Evolutionary conservation across 2,888 invertebrate genomes (phyloP).

Genomic region (Eristalinus aeneus): DNA sequence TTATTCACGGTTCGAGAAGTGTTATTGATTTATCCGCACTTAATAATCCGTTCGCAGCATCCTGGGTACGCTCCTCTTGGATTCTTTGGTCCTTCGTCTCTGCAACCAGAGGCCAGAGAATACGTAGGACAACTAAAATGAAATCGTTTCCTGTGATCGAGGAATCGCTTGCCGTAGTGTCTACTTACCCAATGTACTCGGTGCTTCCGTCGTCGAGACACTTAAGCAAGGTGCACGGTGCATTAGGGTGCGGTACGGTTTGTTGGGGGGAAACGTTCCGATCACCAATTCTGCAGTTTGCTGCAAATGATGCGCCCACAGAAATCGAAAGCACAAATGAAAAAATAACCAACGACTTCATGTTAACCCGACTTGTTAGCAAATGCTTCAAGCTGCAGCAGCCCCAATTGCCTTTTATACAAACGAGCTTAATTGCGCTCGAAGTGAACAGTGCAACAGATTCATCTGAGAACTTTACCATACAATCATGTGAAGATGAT

Average conservation of each 20-base stretch:
- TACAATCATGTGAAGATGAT: no score
- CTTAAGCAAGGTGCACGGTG: conserved; percentile 75
- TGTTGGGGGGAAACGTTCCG: conserved; percentile 76
- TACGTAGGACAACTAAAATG: not conserved
- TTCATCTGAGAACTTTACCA: no score
- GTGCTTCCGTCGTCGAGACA: conserved; percentile 73
- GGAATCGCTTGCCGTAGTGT: not conserved
- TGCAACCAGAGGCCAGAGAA: not conserved
- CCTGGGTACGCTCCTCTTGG: not conserved
- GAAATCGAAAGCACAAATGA: not conserved
- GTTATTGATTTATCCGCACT: not conserved
- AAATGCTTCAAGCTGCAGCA: not conserved
- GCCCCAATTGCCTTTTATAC: not conserved
- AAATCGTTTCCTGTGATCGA: not conserved
- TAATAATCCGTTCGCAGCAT: not conserved
- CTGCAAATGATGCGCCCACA: not conserved
- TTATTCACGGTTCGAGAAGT: not conserved
- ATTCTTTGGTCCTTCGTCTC: not conserved
- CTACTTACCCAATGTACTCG: not conserved
- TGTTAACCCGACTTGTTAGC: not conserved
- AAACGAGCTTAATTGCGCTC: no score
- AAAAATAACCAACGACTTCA: not conserved
- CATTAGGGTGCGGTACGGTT: conserved; percentile 75
- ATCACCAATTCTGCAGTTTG: not conserved
- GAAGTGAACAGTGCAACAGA: no score